Conservation (phyloP, 2,113 vertebrate species). For the Dicaeum eximium region DNA sequence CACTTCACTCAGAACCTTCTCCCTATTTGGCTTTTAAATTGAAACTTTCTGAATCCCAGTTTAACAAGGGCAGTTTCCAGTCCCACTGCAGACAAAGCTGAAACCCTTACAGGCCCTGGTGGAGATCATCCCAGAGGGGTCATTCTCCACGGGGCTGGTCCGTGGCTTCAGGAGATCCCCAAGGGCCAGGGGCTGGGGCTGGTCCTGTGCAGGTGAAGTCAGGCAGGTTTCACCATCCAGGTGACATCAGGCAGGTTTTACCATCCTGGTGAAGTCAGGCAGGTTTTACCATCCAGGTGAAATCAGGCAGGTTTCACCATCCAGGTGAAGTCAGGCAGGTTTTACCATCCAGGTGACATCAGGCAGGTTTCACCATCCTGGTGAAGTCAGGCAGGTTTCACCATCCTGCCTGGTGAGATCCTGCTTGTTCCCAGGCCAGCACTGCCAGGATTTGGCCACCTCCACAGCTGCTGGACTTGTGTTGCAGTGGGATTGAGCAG, state of each 20-base stretch:
- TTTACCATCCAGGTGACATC: too few species aligned
- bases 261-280: too few species aligned
- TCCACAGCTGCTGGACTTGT: neutral
- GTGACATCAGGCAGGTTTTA: neutral
- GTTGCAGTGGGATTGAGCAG: accelerated
- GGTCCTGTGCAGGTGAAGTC: neutral
- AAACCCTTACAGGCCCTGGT: neutral
- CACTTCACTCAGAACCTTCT: neutral
- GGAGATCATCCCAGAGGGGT: neutral
- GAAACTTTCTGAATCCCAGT: neutral
- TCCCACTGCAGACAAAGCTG: neutral
- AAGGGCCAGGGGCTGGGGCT: neutral
- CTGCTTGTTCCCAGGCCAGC: neutral
- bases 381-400: neutral
- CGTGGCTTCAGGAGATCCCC: neutral
- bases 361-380: neutral
- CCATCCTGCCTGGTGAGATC: neutral
- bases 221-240: too few species aligned
- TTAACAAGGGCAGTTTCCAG: neutral
- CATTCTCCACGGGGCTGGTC: accelerated
- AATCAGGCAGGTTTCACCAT: too few species aligned
- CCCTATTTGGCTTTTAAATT: accelerated
- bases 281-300: too few species aligned
- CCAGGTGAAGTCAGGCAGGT: too few species aligned
- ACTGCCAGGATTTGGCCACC: neutral